Conservation (phyloP, 2,113 vertebrate genomes). For the Balaenoptera acutorostrata region DNA sequence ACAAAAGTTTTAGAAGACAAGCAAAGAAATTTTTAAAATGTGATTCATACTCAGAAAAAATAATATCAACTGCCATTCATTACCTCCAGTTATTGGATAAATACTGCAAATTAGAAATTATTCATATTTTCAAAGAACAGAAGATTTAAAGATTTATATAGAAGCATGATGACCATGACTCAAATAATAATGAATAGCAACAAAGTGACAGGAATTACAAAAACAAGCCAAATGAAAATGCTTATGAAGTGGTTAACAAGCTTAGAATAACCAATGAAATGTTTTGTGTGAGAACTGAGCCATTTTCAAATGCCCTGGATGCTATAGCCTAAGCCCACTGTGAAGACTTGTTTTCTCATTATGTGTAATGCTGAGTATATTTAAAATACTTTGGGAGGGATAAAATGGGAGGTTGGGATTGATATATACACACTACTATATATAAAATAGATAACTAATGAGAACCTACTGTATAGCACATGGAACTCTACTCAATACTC, state of each 20-base stretch:
- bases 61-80: background rate
- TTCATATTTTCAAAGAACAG: background rate
- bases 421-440: too few relatives aligned
- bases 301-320: background rate
- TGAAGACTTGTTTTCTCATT: background rate
- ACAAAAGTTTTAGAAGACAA: background rate
- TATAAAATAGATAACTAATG: too few relatives aligned
- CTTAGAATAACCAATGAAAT: background rate
- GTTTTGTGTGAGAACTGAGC: background rate
- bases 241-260: background rate
- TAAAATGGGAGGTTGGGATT: too few relatives aligned
- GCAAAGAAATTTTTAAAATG: background rate
- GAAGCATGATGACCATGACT: background rate
- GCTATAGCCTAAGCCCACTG: background rate
- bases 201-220: background rate
- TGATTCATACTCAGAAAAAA: background rate
- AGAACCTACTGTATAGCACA: too few relatives aligned
- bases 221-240: background rate
- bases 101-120: background rate
- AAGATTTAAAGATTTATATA: constrained; percentile 20
- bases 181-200: background rate
- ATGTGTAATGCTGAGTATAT: background rate
- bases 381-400: background rate
- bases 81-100: background rate
- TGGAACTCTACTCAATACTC: too few relatives aligned